phyloP scores from a whole-genome alignment of 2,113 vertebrate genomes.

The Amazona vittata region DNA sequence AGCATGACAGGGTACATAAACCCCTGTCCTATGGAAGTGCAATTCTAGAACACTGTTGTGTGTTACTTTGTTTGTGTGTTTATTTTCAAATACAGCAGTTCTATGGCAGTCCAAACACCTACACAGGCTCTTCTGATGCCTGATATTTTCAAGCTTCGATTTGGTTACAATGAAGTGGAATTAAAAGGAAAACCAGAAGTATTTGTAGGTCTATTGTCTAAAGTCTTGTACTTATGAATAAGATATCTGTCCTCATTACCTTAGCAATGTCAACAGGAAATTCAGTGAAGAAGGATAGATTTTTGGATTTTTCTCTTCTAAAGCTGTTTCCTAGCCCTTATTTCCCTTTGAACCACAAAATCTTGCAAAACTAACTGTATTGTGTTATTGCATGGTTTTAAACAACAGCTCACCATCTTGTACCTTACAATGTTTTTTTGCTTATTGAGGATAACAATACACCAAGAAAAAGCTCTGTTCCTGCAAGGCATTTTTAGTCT shows the following conservation, averaged over 20 bases:
- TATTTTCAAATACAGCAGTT: not conserved
- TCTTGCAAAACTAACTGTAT: not conserved
- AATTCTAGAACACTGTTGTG: not conserved
- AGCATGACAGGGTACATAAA: not conserved
- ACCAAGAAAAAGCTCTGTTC: not conserved
- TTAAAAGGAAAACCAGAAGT: not conserved
- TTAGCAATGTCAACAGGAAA: not conserved
- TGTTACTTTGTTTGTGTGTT: not conserved
- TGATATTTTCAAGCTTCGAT: not conserved
- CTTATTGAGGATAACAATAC: not conserved
- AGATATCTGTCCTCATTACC: not conserved
- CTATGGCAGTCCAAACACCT: not conserved
- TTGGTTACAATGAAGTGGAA: not conserved
- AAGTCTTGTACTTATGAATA: not conserved
- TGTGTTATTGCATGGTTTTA: not conserved
- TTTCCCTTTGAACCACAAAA: not conserved
- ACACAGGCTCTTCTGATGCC: fast-evolving
- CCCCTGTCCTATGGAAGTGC: not conserved
- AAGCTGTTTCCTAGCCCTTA: not conserved
- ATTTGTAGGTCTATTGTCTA: not conserved
- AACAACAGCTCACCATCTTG: not conserved
- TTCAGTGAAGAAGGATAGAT: not conserved
- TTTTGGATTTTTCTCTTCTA: not conserved
- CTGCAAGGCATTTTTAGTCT: not conserved
- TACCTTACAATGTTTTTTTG: not conserved